phyloP scores from a whole-genome alignment of 2,888 invertebrate genomes.

The Brachypalpus laphriformis region DNA sequence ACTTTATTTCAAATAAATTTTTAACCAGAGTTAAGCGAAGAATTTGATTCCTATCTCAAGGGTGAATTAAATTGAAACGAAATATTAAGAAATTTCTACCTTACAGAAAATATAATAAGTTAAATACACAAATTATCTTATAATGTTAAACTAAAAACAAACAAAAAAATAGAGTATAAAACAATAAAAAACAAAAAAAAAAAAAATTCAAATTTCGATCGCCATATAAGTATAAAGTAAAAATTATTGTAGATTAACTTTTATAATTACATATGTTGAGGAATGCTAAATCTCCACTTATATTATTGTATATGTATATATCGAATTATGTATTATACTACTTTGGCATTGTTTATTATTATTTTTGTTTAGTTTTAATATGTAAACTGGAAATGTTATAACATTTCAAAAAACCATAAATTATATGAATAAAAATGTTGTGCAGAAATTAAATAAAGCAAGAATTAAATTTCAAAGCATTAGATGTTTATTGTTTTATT shows the following conservation, averaged over 20 bases:
- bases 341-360: slow-evolving; percentile 53
- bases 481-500: slow-evolving; percentile 3
- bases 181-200: not conserved
- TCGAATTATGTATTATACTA: slow-evolving; percentile 52
- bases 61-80: slow-evolving; percentile 29
- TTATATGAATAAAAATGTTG: slow-evolving; percentile 29
- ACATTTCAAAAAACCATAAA: slow-evolving; percentile 36
- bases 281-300: slow-evolving; percentile 40
- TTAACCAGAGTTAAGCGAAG: not conserved
- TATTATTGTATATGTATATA: slow-evolving; percentile 35
- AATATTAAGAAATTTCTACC: not conserved
- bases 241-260: slow-evolving; percentile 34
- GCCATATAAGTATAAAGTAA: slow-evolving; percentile 42
- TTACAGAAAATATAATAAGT: slow-evolving; percentile 8
- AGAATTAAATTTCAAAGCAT: not conserved
- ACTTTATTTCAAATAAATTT: slow-evolving; percentile 3
- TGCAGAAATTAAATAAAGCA: slow-evolving; percentile 20
- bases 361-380: slow-evolving; percentile 29
- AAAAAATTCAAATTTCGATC: slow-evolving; percentile 41
- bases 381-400: slow-evolving; percentile 34
- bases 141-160: slow-evolving; percentile 13
- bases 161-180: slow-evolving; percentile 3
- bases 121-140: slow-evolving; percentile 36
- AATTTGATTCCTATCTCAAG: slow-evolving; percentile 60
- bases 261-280: slow-evolving; percentile 20